A percentile compares a stretch with the other conserved stretches of the same genome.
Evolutionary conservation across 2,888 invertebrate species (phyloP).

Genomic region (Chymomyza fuscimana): DNA sequence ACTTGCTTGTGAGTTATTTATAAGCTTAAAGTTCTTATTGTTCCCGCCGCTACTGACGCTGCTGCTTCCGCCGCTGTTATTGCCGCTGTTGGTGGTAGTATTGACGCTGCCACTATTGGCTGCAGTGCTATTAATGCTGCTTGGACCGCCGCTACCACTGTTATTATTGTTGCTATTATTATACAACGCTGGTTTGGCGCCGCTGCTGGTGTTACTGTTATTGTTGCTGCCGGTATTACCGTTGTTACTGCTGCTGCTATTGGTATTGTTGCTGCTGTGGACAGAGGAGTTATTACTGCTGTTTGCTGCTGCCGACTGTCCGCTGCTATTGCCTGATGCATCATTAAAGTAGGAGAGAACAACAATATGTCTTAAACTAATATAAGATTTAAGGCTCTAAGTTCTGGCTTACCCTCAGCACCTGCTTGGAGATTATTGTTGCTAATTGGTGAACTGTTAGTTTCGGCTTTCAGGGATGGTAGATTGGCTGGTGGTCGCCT

Average conservation of each 20-base stretch:
- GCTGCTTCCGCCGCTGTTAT: constrained; percentile 39
- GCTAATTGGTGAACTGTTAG: constrained; percentile 72
- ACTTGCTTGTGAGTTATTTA: constrained; percentile 60
- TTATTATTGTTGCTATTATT: constrained; percentile 61
- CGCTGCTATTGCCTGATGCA: constrained; percentile 47
- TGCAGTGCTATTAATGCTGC: constrained; percentile 25
- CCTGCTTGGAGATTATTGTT: constrained; percentile 50
- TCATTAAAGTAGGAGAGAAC: too few species aligned
- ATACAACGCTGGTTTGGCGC: constrained; percentile 33
- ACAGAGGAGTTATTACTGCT: constrained; percentile 51
- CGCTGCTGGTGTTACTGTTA: constrained; percentile 56
- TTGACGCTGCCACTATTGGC: constrained; percentile 36
- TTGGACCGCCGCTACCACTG: constrained; percentile 32
- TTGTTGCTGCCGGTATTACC: constrained; percentile 49
- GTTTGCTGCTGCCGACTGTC: constrained; percentile 53
- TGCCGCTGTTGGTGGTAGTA: constrained; percentile 44
- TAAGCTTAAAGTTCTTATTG: constrained; percentile 68
- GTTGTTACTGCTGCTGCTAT: constrained; percentile 38
- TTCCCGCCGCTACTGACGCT: constrained; percentile 42
- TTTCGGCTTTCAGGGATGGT: constrained; percentile 99
- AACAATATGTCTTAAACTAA: too few species aligned
- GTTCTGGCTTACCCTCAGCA: constrained; percentile 57
- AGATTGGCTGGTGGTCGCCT: constrained; percentile 99
- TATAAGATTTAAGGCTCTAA: not conserved
- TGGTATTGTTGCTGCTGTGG: constrained; percentile 48